Conservation (phyloP, 2,113 vertebrate genomes). For the Sterna hirundo region DNA sequence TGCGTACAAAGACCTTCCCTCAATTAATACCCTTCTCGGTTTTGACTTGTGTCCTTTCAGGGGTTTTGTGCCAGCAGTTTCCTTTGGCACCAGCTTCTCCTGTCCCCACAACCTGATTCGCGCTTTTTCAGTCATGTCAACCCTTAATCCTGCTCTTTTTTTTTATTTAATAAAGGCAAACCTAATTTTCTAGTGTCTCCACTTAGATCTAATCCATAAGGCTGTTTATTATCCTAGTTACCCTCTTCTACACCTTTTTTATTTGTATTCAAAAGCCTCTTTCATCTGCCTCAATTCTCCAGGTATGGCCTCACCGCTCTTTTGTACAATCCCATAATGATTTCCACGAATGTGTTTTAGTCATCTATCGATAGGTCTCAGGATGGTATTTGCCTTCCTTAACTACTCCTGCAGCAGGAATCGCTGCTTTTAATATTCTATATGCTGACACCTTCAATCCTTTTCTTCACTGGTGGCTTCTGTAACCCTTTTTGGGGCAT, state of each 20-base stretch:
- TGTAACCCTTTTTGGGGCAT: not conserved
- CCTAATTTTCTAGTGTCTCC: slow-evolving; percentile 46
- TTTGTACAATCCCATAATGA: slow-evolving; percentile 30
- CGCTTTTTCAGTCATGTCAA: not conserved
- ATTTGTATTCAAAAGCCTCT: slow-evolving; percentile 30
- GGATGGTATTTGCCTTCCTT: slow-evolving; percentile 42
- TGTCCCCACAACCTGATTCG: rapidly evolving
- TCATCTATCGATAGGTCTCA: slow-evolving; percentile 7
- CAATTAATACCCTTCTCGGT: not conserved
- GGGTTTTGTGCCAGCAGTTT: not conserved
- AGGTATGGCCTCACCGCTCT: slow-evolving; percentile 14
- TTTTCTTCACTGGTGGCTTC: not conserved
- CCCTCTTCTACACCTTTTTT: slow-evolving; percentile 2
- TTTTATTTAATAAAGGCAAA: slow-evolving; percentile 28
- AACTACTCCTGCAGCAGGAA: not conserved
- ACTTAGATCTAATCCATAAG: slow-evolving; percentile 56
- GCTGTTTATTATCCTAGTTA: slow-evolving; percentile 52
- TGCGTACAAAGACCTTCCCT: not conserved
- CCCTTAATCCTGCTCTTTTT: not conserved
- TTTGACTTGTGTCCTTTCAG: rapidly evolving
- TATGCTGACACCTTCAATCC: not conserved
- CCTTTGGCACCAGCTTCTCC: not conserved
- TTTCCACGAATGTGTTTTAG: slow-evolving; percentile 12
- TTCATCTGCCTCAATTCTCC: slow-evolving; percentile 43
- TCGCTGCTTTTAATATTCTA: not conserved